A percentile compares a stretch with the other conserved stretches of the same genome.
phyloP scores from a whole-genome alignment of 2,888 invertebrate genomes.

The Eupithecia abbreviata region DNA sequence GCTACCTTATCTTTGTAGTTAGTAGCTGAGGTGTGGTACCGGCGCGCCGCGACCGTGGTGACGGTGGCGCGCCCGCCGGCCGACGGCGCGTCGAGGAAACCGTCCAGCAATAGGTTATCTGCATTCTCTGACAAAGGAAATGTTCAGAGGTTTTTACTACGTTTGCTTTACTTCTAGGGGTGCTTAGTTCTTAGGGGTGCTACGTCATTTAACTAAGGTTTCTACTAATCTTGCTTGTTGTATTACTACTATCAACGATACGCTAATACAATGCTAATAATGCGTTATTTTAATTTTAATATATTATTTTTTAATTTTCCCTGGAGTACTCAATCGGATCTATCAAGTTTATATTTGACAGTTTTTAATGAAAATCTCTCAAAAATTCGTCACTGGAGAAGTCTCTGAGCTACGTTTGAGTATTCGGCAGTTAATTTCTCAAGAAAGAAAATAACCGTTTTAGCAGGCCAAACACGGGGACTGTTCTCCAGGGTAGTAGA shows the following conservation, averaged over 20 bases:
- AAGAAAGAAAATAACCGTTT: too few species aligned
- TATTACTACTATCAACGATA: neutral
- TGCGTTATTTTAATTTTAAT: too few species aligned
- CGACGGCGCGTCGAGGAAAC: constrained; percentile 75
- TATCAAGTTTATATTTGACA: too few species aligned
- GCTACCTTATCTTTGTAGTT: constrained; percentile 66
- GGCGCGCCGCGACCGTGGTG: constrained; percentile 51
- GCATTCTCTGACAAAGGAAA: constrained; percentile 69
- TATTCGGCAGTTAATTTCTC: too few species aligned
- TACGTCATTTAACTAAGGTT: neutral
- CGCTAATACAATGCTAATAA: too few species aligned
- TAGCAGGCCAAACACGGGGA: too few species aligned
- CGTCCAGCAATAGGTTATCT: constrained; percentile 76
- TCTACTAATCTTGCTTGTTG: neutral
- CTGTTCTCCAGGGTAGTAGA: too few species aligned
- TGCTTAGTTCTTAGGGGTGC: neutral
- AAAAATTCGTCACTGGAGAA: too few species aligned
- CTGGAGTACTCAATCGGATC: too few species aligned
- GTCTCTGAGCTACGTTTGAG: too few species aligned
- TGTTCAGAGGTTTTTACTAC: constrained; percentile 2
- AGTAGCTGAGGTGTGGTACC: constrained; percentile 71
- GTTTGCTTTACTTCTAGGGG: neutral
- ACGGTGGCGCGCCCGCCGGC: constrained; percentile 51
- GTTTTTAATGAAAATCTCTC: too few species aligned
- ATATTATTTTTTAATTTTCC: too few species aligned